Evolutionary conservation across 1,140 invertebrate genomes (phyloP), one percentile per base, ranked within the genome.

Genomic region (Lasioglossum albipes): DNA sequence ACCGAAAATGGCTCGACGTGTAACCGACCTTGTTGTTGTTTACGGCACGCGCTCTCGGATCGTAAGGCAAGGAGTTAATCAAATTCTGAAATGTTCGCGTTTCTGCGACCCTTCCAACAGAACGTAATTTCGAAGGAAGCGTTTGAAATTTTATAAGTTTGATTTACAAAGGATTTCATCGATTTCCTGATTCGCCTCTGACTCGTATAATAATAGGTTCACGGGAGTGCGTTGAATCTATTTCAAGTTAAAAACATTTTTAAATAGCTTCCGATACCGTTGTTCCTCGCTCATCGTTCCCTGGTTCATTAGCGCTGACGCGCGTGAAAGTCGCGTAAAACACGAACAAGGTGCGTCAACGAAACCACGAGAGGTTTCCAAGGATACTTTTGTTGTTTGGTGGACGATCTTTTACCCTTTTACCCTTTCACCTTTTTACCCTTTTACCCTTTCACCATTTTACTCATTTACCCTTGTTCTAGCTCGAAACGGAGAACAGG

Each of bases 401-500:
- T 75, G 49, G 70, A 49, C 7, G 12, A 16, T 59, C 65, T 76
- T 18, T 62, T 59, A 71, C 73, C 64, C 68, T 68, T 75, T 69
- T 36, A 27, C 49, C 49, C 13, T 36, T n/a, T n/a, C n/a, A n/a
- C n/a, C n/a, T n/a, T n/a, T 36, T 36, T 36, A 36, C 36, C 5
- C 36, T 36, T 36, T 36, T 36, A 36, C 5, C 36, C 36, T 36
- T 5, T 36, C 5, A 36, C 36, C 36, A 0, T 36, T 36, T 36
- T 36, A 36, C 36, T 36, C 36, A 2, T 36, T 36, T 36, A 36
- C 3, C 36, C 36, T 36, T 36, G 36, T 36, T 36, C 36, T 52
- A 42, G 27, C 59, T 31, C 27, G 62, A 83, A 45, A 65, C 70
- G 67, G 75, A 84, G 74, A 66, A 54, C 83, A 83, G 70, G 84